These are phyloP conservation scores for Syrrhaptes paradoxus DNA, from an alignment of 2,113 vertebrate species.

Conservation along the genomic window DNA sequence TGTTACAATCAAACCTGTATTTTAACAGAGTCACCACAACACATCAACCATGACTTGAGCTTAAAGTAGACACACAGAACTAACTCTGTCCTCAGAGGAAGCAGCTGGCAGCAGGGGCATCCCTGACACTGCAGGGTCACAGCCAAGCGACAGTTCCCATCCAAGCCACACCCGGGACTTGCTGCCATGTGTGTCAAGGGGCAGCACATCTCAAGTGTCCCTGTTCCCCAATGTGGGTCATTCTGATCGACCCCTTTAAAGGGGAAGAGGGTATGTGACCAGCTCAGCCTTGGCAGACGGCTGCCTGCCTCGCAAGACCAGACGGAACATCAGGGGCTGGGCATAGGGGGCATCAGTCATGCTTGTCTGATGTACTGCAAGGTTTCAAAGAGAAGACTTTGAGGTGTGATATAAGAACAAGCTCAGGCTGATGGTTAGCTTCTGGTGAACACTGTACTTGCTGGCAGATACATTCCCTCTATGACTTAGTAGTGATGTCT, in stretches of 20 bases:
- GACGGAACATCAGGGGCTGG: rapidly evolving
- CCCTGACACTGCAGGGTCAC: not conserved
- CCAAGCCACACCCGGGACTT: rapidly evolving
- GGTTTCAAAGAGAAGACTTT: not conserved
- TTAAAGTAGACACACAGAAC: not conserved
- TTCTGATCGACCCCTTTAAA: not conserved
- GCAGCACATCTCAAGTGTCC: rapidly evolving
- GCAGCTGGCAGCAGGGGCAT: not conserved
- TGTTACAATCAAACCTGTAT: not conserved
- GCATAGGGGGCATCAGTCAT: not conserved
- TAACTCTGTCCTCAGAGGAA: not conserved
- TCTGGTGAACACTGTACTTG: not conserved
- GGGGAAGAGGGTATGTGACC: rapidly evolving
- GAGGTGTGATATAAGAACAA: not conserved
- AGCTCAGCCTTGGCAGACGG: not conserved
- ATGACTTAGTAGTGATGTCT: not conserved
- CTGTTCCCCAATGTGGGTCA: not conserved
- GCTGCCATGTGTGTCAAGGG: rapidly evolving
- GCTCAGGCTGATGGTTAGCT: not conserved
- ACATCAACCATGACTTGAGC: rapidly evolving
- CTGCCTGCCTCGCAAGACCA: no score
- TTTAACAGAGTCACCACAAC: not conserved
- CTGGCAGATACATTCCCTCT: not conserved
- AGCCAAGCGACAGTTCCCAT: no score
- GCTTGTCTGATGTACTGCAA: not conserved